phyloP scores from a whole-genome alignment of 2,797 vertebrate genomes.

The Crocodylus rhombifer region DNA sequence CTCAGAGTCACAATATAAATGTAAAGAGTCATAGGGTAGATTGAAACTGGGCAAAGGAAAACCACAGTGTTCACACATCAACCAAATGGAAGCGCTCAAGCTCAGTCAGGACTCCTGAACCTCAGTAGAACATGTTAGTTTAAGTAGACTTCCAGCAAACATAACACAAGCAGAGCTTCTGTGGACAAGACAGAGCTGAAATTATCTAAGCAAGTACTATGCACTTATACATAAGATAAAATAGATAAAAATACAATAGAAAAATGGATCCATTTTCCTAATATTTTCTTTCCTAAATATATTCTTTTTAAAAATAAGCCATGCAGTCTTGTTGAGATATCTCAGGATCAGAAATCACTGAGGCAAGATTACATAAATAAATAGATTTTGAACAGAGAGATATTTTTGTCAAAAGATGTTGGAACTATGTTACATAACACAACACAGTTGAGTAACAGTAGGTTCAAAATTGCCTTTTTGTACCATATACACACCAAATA shows the following conservation, averaged over 20 bases:
- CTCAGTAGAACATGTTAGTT: neutral
- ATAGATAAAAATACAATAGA: accelerated
- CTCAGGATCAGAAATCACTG: neutral
- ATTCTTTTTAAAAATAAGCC: neutral
- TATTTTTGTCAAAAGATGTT: neutral
- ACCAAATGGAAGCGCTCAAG: neutral
- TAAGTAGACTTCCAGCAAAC: neutral
- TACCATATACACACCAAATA: neutral
- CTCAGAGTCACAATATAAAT: too few relatives aligned
- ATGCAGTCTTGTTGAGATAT: neutral
- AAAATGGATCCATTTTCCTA: neutral
- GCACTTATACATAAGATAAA: neutral
- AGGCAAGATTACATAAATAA: neutral
- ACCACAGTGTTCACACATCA: neutral
- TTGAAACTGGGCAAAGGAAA: neutral
- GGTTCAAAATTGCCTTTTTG: neutral
- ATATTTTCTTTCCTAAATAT: neutral
- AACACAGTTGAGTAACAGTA: neutral
- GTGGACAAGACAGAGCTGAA: neutral
- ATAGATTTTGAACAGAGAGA: neutral
- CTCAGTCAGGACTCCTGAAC: neutral
- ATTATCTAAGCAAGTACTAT: neutral
- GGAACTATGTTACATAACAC: neutral
- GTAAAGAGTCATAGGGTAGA: too few relatives aligned
- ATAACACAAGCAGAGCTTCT: neutral